Evolutionary conservation across 1,140 invertebrate species (phyloP), one percentile per base, ranked within the genome.

Genomic region (Listronotus bonariensis): DNA sequence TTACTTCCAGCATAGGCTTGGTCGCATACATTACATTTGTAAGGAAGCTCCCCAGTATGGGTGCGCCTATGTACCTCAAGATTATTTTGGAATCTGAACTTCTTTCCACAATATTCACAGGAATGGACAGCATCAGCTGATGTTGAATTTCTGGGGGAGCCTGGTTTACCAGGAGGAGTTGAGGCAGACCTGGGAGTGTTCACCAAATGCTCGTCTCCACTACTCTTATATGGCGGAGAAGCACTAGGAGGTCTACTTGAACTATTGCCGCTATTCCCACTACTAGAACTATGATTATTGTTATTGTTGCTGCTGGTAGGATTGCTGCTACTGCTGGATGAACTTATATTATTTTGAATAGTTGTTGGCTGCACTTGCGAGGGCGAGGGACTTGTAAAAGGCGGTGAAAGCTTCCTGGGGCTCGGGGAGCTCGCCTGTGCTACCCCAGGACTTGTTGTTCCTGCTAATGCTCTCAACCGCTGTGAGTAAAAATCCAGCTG

Each of bases 401-500:
- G 89, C 79, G 88, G 89, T 77, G 89, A 90, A 82, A 90, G 87
- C 84, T 91, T 91, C 81, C 89, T 84, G 75, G 88, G 88, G 81
- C 87, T 89, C 82, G 89, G 88, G 80, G 88, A 88, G 83, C 86
- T 86, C 82, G 88, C 87, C 83, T 90, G 87, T 82, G 92, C 91
- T 83, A 92, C 92, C 86, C 90, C 89, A 85, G 92, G 89, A 88
- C 91, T 92, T 84, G 92, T 93, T 84, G 91, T 90, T 82, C 92
- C 90, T 83, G 94, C 94, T 84, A 97, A 88, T 87, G 96, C 93
- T 85, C 94, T 92, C 85, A 97, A 90, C 86, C 95, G 89, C 88
- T 97, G 93, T 81, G 95, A 97, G 87, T 98, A 97, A 90, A 96
- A 97, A 90, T 97, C 95, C 85, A 95, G 87, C 82, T 95, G 90